A percentile compares a stretch with the other conserved stretches of the same genome.
These are phyloP conservation scores for Tyria jacobaeae DNA, from an alignment of 2,888 invertebrate species.

Conservation along the genomic window DNA sequence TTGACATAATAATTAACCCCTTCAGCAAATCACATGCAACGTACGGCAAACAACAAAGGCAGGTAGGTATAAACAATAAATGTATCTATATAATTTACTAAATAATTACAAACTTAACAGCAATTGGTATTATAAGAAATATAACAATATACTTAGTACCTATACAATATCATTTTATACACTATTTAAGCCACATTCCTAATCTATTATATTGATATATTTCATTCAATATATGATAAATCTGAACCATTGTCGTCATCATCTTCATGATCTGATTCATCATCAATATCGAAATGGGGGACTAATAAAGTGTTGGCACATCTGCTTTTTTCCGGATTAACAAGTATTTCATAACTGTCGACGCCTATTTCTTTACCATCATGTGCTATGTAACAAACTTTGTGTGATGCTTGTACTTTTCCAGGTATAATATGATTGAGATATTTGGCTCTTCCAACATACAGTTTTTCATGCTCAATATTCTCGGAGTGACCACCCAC, in stretches of 20 bases:
- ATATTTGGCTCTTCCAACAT: slow-evolving; percentile 89
- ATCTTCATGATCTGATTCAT: slow-evolving; percentile 24
- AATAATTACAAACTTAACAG: slow-evolving; percentile 12
- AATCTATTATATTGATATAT: background rate
- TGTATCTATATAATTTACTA: slow-evolving; percentile 5
- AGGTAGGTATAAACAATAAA: background rate
- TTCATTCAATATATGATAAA: background rate
- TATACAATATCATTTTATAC: background rate
- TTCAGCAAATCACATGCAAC: background rate
- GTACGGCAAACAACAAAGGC: background rate
- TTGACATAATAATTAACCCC: background rate
- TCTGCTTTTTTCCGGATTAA: slow-evolving; percentile 49
- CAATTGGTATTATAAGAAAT: slow-evolving; percentile 7
- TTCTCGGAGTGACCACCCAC: slow-evolving; percentile 86
- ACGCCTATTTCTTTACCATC: slow-evolving; percentile 56
- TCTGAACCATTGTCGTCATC: slow-evolving; percentile 14
- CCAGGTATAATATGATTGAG: slow-evolving; percentile 92
- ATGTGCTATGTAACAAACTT: slow-evolving; percentile 90
- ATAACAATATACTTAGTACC: background rate
- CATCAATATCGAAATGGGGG: slow-evolving; percentile 25
- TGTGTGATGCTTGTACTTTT: slow-evolving; percentile 90
- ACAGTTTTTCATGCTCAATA: slow-evolving; percentile 80
- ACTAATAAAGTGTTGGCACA: slow-evolving; percentile 35
- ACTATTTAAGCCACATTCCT: background rate
- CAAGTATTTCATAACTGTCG: slow-evolving; percentile 61